Evolutionary conservation across 2,888 invertebrate genomes (phyloP).

Genomic region (Drosophila tanythrix): DNA sequence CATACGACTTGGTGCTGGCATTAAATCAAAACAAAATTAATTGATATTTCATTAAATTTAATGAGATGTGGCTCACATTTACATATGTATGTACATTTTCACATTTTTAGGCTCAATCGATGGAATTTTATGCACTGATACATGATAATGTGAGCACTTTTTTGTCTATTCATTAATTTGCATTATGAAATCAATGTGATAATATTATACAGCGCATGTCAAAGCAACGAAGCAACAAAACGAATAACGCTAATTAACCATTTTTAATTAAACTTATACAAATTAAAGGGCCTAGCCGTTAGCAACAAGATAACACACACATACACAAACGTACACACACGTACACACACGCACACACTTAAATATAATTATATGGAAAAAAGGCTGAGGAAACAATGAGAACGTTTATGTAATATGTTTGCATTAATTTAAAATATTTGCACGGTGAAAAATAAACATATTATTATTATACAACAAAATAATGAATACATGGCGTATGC

Average conservation of each 20-base stretch:
- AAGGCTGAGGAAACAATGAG: conserved; percentile 28
- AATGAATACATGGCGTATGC: conserved; percentile 67
- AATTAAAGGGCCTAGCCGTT: conserved; percentile 31
- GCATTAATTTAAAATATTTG: conserved; percentile 63
- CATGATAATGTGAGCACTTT: conserved; percentile 2
- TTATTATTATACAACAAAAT: conserved; percentile 22
- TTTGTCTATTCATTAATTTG: conserved; percentile 36
- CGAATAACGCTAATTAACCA: conserved; percentile 51
- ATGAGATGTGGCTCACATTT: background rate
- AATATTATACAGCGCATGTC: conserved; percentile 53
- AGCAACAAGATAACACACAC: conserved; percentile 10
- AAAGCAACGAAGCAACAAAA: conserved; percentile 62
- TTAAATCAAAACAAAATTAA: conserved; percentile 29
- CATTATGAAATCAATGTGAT: conserved; percentile 43
- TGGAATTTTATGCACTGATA: conserved; percentile 14
- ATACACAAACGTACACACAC: background rate
- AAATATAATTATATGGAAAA: conserved; percentile 17
- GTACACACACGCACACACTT: conserved; percentile 3
- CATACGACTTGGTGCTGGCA: conserved; percentile 19
- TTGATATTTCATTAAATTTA: conserved; percentile 16
- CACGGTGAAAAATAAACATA: conserved; percentile 47
- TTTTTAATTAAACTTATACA: conserved; percentile 51
- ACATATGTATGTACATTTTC: conserved; percentile 17
- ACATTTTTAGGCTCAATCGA: conserved; percentile 27
- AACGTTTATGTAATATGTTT: conserved; percentile 49